Evolutionary conservation across 2,888 invertebrate genomes (phyloP).

Genomic region (Isoperla grammatica): DNA sequence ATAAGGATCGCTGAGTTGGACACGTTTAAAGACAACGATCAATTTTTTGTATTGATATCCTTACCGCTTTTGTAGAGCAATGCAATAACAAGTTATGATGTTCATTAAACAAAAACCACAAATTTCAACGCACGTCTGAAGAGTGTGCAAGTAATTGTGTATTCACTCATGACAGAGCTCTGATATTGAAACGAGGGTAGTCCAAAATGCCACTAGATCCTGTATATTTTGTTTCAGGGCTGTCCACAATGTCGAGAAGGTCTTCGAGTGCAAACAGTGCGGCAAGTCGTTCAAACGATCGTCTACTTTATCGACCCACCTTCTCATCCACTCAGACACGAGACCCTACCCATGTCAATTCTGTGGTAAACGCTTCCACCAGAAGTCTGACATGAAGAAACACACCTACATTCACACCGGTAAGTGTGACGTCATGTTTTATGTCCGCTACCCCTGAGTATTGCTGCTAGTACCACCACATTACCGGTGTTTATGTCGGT

Average conservation of each 20-base stretch:
- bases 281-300: slow-evolving; percentile 95
- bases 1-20: too few species aligned
- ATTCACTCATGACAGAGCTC: too few species aligned
- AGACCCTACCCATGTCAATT: slow-evolving; percentile 96
- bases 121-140: too few species aligned
- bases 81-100: too few species aligned
- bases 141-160: too few species aligned
- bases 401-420: slow-evolving; percentile 87
- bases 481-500: not conserved
- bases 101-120: too few species aligned
- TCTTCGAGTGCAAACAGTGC: slow-evolving; percentile 94
- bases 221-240: slow-evolving; percentile 53
- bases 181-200: too few species aligned
- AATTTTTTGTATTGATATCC: too few species aligned
- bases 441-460: not conserved
- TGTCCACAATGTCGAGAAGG: slow-evolving; percentile 88
- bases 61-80: too few species aligned
- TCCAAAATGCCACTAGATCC: too few species aligned
- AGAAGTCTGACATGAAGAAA: slow-evolving; percentile 99
- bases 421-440: slow-evolving; percentile 46
- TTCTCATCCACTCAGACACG: slow-evolving; percentile 95
- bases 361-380: slow-evolving; percentile 98
- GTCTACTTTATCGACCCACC: slow-evolving; percentile 93
- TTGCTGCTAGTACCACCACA: not conserved
- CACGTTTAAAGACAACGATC: too few species aligned